These are phyloP conservation scores for Tethya wilhelma DNA, from an alignment of 37 sponge, comb jelly and placozoan species.

Conservation along the genomic window DNA sequence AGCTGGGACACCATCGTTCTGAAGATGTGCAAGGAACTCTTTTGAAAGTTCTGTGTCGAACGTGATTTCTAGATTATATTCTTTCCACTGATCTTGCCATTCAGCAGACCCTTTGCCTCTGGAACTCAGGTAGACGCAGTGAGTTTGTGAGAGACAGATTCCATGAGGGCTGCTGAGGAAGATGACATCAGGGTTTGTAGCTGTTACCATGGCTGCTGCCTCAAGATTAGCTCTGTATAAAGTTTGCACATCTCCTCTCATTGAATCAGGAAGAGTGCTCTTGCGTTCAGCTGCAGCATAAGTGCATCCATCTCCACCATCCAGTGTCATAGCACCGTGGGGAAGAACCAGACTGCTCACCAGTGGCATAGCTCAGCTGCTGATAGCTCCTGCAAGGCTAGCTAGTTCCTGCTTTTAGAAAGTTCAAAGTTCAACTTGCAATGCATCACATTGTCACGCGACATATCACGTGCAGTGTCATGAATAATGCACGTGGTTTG, in stretches of 20 bases:
- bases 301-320: slow-evolving; percentile 17
- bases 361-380: slow-evolving; percentile 20
- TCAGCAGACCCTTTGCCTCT: slow-evolving; percentile 55
- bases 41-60: slow-evolving; percentile 38
- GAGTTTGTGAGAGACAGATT: slow-evolving; percentile 21
- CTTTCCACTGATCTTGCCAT: slow-evolving; percentile 50
- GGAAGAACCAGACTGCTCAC: slow-evolving; percentile 42
- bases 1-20: slow-evolving; percentile 41
- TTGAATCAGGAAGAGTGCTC: slow-evolving; percentile 8
- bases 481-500: background rate
- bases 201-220: slow-evolving; percentile 44
- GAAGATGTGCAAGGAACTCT: slow-evolving; percentile 31
- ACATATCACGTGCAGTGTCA: background rate
- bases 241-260: slow-evolving; percentile 14
- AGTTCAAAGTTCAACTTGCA: background rate
- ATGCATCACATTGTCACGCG: background rate
- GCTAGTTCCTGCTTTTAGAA: too few relatives aligned
- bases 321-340: slow-evolving; percentile 58
- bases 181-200: slow-evolving; percentile 46
- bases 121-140: slow-evolving; percentile 42
- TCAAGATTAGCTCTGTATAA: slow-evolving; percentile 19
- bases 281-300: slow-evolving; percentile 22
- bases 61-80: slow-evolving; percentile 32
- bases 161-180: slow-evolving; percentile 64
- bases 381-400: background rate